phyloP scores from a whole-genome alignment of 2,888 invertebrate species.

The Bibio marci region DNA sequence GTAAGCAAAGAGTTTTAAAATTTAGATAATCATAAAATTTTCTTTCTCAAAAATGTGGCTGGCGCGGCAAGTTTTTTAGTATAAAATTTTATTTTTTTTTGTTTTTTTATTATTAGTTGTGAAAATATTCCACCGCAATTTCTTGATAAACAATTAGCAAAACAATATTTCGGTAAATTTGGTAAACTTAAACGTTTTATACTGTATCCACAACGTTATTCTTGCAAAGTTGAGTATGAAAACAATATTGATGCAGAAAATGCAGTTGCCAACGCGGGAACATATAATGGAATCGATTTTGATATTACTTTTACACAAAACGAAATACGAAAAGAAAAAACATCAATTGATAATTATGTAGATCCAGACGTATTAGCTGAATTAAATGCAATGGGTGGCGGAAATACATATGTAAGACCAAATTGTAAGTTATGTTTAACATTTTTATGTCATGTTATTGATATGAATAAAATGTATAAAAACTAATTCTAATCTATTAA shows the following conservation, averaged over 20 bases:
- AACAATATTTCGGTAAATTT: conserved; percentile 51
- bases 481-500: no score
- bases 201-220: conserved; percentile 41
- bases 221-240: conserved; percentile 53
- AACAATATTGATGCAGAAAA: conserved; percentile 37
- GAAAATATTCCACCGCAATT: no score
- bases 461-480: no score
- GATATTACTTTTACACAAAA: conserved; percentile 36
- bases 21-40: no score
- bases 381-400: conserved; percentile 44
- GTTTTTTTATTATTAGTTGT: no score
- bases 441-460: no score
- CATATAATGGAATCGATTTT: conserved; percentile 44
- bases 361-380: conserved; percentile 54
- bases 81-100: no score
- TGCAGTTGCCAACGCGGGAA: conserved; percentile 41
- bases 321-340: conserved; percentile 26
- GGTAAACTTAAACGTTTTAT: conserved; percentile 50
- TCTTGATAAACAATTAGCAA: conserved; percentile 40
- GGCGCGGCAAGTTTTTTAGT: no score
- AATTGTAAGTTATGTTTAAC: no score
- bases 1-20: no score
- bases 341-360: conserved; percentile 23
- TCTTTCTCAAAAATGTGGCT: no score
- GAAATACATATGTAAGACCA: conserved; percentile 12